These are phyloP conservation scores for Clostera curtula DNA, from an alignment of 2,888 invertebrate genomes.

Conservation along the genomic window DNA sequence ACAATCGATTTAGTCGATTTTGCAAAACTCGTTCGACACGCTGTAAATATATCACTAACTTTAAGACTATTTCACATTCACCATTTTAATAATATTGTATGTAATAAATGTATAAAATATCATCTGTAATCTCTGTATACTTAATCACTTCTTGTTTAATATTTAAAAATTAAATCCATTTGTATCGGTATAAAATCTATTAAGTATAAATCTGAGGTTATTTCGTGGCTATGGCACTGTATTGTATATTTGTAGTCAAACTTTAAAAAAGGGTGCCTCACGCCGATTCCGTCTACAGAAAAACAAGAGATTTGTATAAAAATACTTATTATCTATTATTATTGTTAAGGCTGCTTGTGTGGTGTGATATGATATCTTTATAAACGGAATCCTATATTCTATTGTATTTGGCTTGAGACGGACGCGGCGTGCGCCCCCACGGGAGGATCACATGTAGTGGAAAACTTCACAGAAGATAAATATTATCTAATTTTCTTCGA, in stretches of 20 bases:
- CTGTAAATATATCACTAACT: slow-evolving; percentile 56
- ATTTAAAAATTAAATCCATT: slow-evolving; percentile 76
- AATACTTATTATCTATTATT: slow-evolving; percentile 71
- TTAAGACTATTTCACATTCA: slow-evolving; percentile 71
- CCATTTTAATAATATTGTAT: slow-evolving; percentile 69
- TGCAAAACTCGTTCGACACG: slow-evolving; percentile 41
- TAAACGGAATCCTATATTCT: slow-evolving; percentile 51
- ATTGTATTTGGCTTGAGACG: slow-evolving; percentile 32
- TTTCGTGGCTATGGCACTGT: slow-evolving; percentile 69
- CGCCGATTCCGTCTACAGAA: slow-evolving; percentile 39
- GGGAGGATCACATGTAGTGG: slow-evolving; percentile 60
- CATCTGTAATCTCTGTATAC: slow-evolving; percentile 76
- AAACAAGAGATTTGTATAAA: slow-evolving; percentile 62
- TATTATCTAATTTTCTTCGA: slow-evolving; percentile 51
- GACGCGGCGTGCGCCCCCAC: slow-evolving; percentile 40
- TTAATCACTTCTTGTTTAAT: slow-evolving; percentile 71
- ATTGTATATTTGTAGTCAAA: slow-evolving; percentile 64
- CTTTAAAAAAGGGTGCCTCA: slow-evolving; percentile 48
- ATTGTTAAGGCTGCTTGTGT: slow-evolving; percentile 65
- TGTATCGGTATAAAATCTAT: slow-evolving; percentile 75
- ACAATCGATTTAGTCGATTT: slow-evolving; percentile 20
- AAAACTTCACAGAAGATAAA: slow-evolving; percentile 59
- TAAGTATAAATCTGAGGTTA: slow-evolving; percentile 74
- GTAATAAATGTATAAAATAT: slow-evolving; percentile 76
- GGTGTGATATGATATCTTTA: slow-evolving; percentile 30